Base-by-base conservation (phyloP, 1,140 invertebrate genomes). In the Holcopasites calliopsidis region DNA sequence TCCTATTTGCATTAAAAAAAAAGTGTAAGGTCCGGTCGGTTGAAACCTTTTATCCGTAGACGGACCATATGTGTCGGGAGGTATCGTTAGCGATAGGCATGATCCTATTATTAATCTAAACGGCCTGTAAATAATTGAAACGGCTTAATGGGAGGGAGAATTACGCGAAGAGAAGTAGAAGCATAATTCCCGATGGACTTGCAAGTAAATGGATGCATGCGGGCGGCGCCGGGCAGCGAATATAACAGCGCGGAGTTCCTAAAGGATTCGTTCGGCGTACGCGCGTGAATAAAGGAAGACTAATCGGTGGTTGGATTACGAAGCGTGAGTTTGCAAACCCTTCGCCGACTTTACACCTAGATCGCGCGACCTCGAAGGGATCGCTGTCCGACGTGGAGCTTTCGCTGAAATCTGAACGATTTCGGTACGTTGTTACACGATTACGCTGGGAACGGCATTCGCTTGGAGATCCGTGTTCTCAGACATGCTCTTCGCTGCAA, bases 81-180 rank as follows among this genome's bases (percentile, higher is more conserved):
- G 47, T 76, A 83, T 83, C 80, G 70, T 76, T 83, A 55, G 31
- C 66, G 77, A 81, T 79, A 84, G 74, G 74, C 79, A 82, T 80
- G 69, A 80, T 83, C 87, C 80, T 87, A 86, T 88, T 87, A 87
- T 87, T 86, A 88, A 86, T 82, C 86, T 87, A 87, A 88, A 88
- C 87, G 86, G 78, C 69, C 70, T 80, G 69, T 88, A 72, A 88
- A 88, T 88, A 84, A 88, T 88, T 87, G 74, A 88, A 71, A 78
- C 57, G 84, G 85, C 86, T 88, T 88, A 87, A 88, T 87, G 86
- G 86, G 80, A 85, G 86, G 79, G 86, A 87, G 87, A 87, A 87
- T 86, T 85, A 87, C 71, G 80, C 69, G 68, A 84, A 81, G 86
- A 87, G 81, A 80, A 73, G 79, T 61, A 75, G 68, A 80, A 74